Evolutionary conservation across 2,797 vertebrate genomes (phyloP), one percentile per base, ranked within the genome.

Genomic region (Ispidina picta): DNA sequence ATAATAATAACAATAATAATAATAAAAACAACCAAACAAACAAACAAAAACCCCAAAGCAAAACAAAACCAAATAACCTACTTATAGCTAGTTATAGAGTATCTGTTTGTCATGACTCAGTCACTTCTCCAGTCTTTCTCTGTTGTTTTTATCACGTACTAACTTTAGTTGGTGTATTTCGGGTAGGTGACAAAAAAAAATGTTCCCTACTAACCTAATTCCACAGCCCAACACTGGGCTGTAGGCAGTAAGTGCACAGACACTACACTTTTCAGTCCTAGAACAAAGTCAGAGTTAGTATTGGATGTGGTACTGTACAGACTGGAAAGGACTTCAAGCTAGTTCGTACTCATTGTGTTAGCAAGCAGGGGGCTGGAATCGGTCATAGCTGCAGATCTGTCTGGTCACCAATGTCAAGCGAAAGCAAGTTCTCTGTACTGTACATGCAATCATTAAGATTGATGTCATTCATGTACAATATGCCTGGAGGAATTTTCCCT

Each of bases 271-370:
- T 22, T 31, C 59, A 43, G 26, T 4, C 48, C 20, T 54, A 16
- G 25, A 35, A 16, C 0, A 56, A 4, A 55, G n/a, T 12, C 43
- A 64, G 29, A 52, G 33, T 39, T 43, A 51, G 18, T 7, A 3
- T 22, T 48, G 80, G 43, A 60, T 70, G 43, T 33, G 56, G 12
- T 8, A 35, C 17, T 35, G 29, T 11, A 22, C 41, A 35, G 26
- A 21, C 28, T 33, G 15, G 29, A 23, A 46, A 31, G 23, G 37
- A 56, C 35, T 55, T 68, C 13, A 19, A 46, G 23, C 8, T 12
- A 44, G 37, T 10, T 64, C 51, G 3, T 0, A 13, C 0, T 11
- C 37, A 35, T 3, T 2, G 0, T 3, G 4, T 5, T 28, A 33
- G 64, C 25, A 13, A 46, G 48, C 68, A 65, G 28, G 2, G 9